Percentiles rank a stretch among this genome's conserved stretches.
Evolutionary conservation across 2,888 invertebrate species (phyloP).

Genomic region (Abscondita cerata): DNA sequence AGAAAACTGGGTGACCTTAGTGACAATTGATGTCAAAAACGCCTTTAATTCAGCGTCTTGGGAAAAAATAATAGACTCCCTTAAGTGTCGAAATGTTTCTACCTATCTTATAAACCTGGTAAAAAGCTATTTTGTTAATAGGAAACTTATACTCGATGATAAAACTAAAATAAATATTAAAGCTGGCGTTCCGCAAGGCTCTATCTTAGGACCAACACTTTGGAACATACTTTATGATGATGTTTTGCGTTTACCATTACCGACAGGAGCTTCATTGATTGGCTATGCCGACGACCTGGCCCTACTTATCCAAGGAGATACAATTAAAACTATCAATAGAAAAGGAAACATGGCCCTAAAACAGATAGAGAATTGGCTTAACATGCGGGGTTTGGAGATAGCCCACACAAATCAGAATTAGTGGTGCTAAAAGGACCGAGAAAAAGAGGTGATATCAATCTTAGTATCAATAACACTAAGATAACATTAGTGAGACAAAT

Average conservation of each 20-base stretch:
- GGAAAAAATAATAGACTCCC: too few relatives aligned
- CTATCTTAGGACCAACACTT: background rate
- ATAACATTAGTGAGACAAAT: background rate
- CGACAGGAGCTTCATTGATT: background rate
- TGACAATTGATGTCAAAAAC: too few relatives aligned
- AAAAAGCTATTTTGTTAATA: too few relatives aligned
- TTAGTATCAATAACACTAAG: too few relatives aligned
- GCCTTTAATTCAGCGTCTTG: too few relatives aligned
- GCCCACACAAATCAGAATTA: background rate
- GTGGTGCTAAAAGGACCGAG: background rate
- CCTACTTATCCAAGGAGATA: background rate
- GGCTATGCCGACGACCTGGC: slow-evolving; percentile 9
- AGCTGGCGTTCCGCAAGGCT: too few relatives aligned
- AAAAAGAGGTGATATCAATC: background rate
- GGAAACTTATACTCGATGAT: too few relatives aligned
- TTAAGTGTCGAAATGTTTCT: too few relatives aligned
- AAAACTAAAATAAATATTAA: too few relatives aligned
- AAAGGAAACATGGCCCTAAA: background rate
- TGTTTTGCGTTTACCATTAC: background rate
- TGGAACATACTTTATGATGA: background rate
- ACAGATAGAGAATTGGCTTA: too few relatives aligned
- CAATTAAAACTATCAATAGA: background rate
- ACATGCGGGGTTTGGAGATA: background rate
- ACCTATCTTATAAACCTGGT: too few relatives aligned
- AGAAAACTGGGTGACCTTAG: too few relatives aligned